Base-by-base conservation (phyloP, 64 coral and sea anemone species). In the Stylophora pistillata region DNA sequence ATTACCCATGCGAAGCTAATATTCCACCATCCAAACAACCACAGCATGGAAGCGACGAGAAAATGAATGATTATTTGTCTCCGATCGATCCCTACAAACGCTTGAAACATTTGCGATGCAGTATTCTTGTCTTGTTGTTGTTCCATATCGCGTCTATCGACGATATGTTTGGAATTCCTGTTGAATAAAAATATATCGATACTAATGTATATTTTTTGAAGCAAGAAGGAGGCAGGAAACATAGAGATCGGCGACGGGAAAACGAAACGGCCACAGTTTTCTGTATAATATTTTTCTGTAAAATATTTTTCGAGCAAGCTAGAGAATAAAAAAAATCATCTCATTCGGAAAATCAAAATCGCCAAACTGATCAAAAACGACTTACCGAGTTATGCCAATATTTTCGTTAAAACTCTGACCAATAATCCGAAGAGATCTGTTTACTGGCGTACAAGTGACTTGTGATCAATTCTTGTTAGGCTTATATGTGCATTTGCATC, bases 1-100 rank as follows among this genome's bases (percentile, higher is more conserved):
- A 97, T 74, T 18, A 97, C 89, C 95, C 95, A 97, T 21, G 95
- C 95, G 16, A 97, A 77, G 25, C 91, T 97, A 26, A 97, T 62
- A 56, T 93, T 83, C 71, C 89, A 87, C 25, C 72, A 81, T 0
- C 95, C 95, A 31, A 93, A 78, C 15, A 89, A 31, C 95, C 95
- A 97, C 26, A 91, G 82, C 9, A 86, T 78, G 20, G 84, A 86
- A 9, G 91, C 73, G 18, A 90, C 37, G 23, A 68, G 27, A 27
- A 92, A 93, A 69, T 86, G 87, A 69, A 84, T 16, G 13, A 68
- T 13, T 53, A 53, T 23, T 53, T 27, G 10, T 26, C 60, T 33
- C 9, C 37, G 61, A 84, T 84, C 60, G 21, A 27, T 70, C 16
- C 33, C 17, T 0, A 21, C 14, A 15, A 84, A 53, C 14, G 62